Evolutionary conservation across 2,888 invertebrate species (phyloP).

Genomic region (Orthonevra nobilis): DNA sequence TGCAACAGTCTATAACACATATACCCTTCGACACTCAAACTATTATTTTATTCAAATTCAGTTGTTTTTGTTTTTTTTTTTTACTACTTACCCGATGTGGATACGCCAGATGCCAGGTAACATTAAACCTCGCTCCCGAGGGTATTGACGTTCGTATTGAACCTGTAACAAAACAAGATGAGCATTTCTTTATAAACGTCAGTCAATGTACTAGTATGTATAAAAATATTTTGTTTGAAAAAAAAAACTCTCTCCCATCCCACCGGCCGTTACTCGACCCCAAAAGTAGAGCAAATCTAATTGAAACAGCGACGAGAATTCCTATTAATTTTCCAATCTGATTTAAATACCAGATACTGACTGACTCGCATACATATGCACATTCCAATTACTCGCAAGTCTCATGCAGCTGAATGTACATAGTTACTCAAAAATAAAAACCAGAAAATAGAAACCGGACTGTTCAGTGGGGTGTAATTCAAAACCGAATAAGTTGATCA

Average conservation of each 20-base stretch:
- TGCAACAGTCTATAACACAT: too few relatives aligned
- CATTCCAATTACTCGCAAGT: slow-evolving; percentile 17
- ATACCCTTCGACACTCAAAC: too few relatives aligned
- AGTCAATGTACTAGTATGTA: slow-evolving; percentile 5
- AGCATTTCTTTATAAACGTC: slow-evolving; percentile 19
- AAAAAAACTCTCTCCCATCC: not conserved
- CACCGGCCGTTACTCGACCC: slow-evolving; percentile 36
- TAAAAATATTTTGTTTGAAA: too few relatives aligned
- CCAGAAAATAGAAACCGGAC: slow-evolving; percentile 28
- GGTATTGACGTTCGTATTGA: slow-evolving; percentile 88
- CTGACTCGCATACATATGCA: not conserved
- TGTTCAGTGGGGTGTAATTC: slow-evolving; percentile 25
- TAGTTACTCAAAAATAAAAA: not conserved
- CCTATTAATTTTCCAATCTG: slow-evolving; percentile 33
- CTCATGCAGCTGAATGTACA: not conserved
- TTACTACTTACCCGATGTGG: slow-evolving; percentile 89
- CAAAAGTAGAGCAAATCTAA: slow-evolving; percentile 45
- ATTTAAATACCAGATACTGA: slow-evolving; percentile 40
- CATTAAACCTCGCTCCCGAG: slow-evolving; percentile 91
- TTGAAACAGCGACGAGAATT: slow-evolving; percentile 23
- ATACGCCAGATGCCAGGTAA: slow-evolving; percentile 96
- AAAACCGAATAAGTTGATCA: slow-evolving; percentile 51
- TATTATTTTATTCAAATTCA: too few relatives aligned
- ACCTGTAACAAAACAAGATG: slow-evolving; percentile 83
- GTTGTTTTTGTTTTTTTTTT: too few relatives aligned